Evolutionary conservation across 2,888 invertebrate species (phyloP).

Genomic region (Ormyrus pomaceus): DNA sequence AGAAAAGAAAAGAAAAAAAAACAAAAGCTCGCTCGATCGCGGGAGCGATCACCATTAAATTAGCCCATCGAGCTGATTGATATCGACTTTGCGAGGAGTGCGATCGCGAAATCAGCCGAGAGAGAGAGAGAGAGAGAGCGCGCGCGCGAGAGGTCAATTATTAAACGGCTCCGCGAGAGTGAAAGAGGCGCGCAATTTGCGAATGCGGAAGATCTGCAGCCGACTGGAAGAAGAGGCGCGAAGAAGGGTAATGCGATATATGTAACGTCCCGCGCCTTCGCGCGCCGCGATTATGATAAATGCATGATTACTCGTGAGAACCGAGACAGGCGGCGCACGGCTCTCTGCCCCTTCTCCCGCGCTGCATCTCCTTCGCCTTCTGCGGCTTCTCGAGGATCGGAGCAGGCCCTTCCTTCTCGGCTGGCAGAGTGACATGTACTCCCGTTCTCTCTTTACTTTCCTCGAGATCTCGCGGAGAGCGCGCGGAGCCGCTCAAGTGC

Average conservation of each 20-base stretch:
- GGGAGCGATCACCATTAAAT: too few species aligned
- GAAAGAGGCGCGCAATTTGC: slow-evolving; percentile 10
- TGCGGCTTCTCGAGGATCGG: not conserved
- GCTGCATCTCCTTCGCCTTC: not conserved
- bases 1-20: too few species aligned
- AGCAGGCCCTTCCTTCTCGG: not conserved
- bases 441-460: not conserved
- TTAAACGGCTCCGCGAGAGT: too few species aligned
- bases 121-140: too few species aligned
- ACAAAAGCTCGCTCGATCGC: too few species aligned
- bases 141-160: too few species aligned
- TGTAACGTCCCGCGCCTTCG: slow-evolving; percentile 35
- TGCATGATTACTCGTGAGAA: slow-evolving; percentile 55
- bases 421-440: too few species aligned
- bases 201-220: slow-evolving; percentile 49
- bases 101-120: too few species aligned
- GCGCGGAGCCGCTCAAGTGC: slow-evolving; percentile 11
- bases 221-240: slow-evolving; percentile 20
- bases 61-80: not conserved
- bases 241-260: slow-evolving; percentile 48
- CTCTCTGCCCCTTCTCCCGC: not conserved
- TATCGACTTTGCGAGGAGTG: not conserved
- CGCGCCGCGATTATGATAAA: slow-evolving; percentile 54
- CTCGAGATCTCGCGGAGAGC: not conserved
- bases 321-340: slow-evolving; percentile 24